Base-by-base conservation (phyloP, 1,140 invertebrate species). In the Eulimnadia texana region DNA sequence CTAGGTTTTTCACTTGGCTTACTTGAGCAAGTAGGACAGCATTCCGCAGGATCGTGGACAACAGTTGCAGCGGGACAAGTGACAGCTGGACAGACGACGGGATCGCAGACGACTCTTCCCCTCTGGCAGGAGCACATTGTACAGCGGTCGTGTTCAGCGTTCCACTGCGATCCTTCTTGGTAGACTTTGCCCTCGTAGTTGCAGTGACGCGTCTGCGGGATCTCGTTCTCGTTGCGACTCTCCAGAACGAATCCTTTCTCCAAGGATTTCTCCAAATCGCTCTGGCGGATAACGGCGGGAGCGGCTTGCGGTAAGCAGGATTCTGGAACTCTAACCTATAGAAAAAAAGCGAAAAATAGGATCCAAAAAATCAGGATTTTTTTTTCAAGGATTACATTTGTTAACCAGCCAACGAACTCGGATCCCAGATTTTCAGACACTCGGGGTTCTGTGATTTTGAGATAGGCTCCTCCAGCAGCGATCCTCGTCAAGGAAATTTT, bases 151-250 rank as follows among this genome's bases (percentile, higher is more conserved):
- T 80, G 73, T 28, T 76, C 76, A 0, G 83, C 82, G 54, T 80
- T 84, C 90, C 90, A 95, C 66, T 88, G 85, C n/a, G 83, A 79
- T 16, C 88, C 88, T 64, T 92, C 86, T 64, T 88, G 83, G 68
- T 87, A 86, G 67, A 84, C 85, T 63, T 78, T 76, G 0, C 77
- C 80, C 20, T 82, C 81, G 65, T 86, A 81, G 65, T 80, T 84
- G 68, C 87, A 89, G 6, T 57, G 62, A 23, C 23, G 56, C 3
- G 53, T 58, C 33, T 42, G 33, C 0, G 72, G 68, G 0, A 68
- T 72, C 0, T 74, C 60, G 25, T 63, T 60, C 49, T 67, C 62
- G 60, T 68, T 61, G 64, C 62, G 29, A 56, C 62, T 56, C 52
- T 63, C 62, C 19, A 53, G 53, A 50, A 67, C 63, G 33, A 16